Evolutionary conservation across 2,113 vertebrate genomes (phyloP).

Genomic region (Neopipo cinnamomea): DNA sequence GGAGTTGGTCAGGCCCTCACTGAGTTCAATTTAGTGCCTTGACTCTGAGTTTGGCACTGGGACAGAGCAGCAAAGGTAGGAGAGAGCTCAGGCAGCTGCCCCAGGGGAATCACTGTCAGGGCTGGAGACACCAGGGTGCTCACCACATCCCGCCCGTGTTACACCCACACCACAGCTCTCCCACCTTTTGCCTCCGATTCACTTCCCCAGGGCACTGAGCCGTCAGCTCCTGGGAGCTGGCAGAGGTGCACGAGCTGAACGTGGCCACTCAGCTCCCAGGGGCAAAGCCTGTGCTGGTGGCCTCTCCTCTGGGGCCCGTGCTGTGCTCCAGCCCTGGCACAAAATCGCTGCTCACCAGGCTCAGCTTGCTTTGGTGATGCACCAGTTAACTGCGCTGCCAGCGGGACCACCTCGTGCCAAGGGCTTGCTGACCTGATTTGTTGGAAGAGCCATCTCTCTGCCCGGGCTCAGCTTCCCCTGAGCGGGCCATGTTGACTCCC

Average conservation of each 20-base stretch:
- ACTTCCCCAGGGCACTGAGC: neutral
- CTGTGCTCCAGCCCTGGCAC: neutral
- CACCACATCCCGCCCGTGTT: accelerated
- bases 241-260: neutral
- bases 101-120: neutral
- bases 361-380: accelerated
- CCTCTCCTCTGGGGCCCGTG: accelerated
- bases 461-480: neutral
- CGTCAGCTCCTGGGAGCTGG: neutral
- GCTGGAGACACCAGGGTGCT: neutral
- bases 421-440: neutral
- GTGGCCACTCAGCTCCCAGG: accelerated
- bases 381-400: neutral
- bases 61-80: neutral
- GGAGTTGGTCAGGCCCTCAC: neutral
- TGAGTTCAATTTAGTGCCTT: neutral
- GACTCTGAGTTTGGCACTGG: neutral
- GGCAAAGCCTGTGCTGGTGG: neutral
- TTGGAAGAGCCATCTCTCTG: neutral
- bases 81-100: neutral
- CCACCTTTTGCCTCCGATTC: neutral
- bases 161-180: neutral
- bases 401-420: neutral
- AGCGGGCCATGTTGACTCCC: accelerated
- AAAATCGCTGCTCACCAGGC: accelerated